These are phyloP conservation scores for Drosophila limbata DNA, from an alignment of 2,888 invertebrate species.

Conservation along the genomic window DNA sequence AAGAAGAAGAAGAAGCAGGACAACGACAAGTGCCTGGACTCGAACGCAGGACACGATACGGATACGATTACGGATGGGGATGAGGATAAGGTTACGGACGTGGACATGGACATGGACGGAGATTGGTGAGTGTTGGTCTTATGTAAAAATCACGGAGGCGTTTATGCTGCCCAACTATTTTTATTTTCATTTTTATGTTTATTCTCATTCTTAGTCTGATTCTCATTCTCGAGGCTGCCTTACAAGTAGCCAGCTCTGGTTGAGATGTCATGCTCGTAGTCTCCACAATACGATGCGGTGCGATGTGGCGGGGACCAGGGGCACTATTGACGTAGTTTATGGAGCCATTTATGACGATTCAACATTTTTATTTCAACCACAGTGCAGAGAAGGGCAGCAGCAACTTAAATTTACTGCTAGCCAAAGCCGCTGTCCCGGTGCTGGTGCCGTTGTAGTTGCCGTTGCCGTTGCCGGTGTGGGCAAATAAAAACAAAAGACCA, in stretches of 20 bases:
- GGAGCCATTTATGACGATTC: constrained; percentile 82
- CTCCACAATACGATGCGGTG: constrained; percentile 2
- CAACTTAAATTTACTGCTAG: constrained; percentile 79
- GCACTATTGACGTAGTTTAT: constrained; percentile 79
- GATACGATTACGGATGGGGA: constrained; percentile 2
- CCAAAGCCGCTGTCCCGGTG: constrained; percentile 65
- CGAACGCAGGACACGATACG: constrained; percentile 16
- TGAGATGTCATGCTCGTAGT: constrained; percentile 45
- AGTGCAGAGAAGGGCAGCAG: constrained; percentile 52
- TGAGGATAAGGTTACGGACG: constrained; percentile 1
- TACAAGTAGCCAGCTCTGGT: constrained; percentile 56
- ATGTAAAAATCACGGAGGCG: constrained; percentile 81
- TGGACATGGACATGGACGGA: constrained; percentile 22
- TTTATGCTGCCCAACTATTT: constrained; percentile 79
- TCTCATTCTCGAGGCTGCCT: constrained; percentile 58
- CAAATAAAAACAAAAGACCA: constrained; percentile 74
- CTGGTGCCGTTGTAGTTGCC: neutral
- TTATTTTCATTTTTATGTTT: constrained; percentile 77
- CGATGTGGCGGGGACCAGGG: neutral
- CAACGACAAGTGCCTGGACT: constrained; percentile 42
- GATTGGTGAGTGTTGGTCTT: constrained; percentile 45
- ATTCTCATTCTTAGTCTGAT: constrained; percentile 71
- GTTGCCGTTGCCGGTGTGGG: constrained; percentile 61
- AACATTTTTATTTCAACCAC: constrained; percentile 81
- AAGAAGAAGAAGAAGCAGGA: constrained; percentile 16